Percentiles rank a stretch among this genome's conserved stretches.
Conservation (phyloP, 2,113 vertebrate species). For the Polypterus senegalus region DNA sequence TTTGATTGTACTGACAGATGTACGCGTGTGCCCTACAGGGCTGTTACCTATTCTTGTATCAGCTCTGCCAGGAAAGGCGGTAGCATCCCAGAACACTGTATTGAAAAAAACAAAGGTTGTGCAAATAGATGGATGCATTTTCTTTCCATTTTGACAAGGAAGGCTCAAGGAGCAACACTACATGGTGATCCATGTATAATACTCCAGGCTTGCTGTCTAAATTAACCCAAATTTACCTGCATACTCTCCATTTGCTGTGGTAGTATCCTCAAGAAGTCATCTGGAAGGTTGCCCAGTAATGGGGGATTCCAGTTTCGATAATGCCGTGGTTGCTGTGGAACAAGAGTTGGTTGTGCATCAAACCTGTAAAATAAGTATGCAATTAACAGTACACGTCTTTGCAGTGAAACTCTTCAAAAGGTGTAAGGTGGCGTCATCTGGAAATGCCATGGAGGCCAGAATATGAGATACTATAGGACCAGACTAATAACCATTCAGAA, state of each 20-base stretch:
- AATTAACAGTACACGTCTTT: too few species aligned
- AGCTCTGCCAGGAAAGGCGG: too few species aligned
- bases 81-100: too few species aligned
- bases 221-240: slow-evolving; percentile 40
- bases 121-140: neutral
- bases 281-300: slow-evolving; percentile 78
- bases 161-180: neutral
- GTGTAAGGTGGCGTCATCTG: too few species aligned
- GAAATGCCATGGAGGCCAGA: too few species aligned
- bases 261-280: slow-evolving; percentile 86
- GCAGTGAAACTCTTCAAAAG: too few species aligned
- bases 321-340: slow-evolving; percentile 37
- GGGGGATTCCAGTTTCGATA: slow-evolving; percentile 93
- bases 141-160: neutral
- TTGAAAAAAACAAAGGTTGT: neutral
- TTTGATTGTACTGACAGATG: too few species aligned
- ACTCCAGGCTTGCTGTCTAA: too few species aligned
- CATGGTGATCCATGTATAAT: neutral
- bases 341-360: slow-evolving; percentile 42
- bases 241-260: slow-evolving; percentile 68
- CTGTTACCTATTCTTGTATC: too few species aligned
- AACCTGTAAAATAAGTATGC: slow-evolving; percentile 38
- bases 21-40: too few species aligned
- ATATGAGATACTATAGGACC: too few species aligned
- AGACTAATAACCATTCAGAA: too few species aligned